Conservation (phyloP, 1,140 invertebrate genomes). For the Procambarus virginalis region DNA sequence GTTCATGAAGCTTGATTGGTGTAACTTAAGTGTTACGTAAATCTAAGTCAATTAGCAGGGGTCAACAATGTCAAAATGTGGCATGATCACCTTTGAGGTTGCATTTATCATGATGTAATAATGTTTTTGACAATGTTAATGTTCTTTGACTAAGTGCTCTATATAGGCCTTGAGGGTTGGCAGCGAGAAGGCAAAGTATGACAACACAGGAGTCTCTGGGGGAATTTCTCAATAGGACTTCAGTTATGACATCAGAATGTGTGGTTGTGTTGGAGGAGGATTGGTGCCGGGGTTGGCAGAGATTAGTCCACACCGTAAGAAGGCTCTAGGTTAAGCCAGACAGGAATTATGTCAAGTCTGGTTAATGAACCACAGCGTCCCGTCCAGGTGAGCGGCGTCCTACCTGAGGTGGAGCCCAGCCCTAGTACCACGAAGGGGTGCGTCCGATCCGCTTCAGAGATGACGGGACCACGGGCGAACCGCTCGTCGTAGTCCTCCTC, state of each 20-base stretch:
- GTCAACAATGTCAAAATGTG: neutral
- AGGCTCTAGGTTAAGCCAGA: neutral
- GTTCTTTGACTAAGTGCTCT: neutral
- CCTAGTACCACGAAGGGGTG: slow-evolving; percentile 58
- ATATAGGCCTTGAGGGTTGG: neutral
- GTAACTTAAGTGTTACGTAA: neutral
- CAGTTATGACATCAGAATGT: neutral
- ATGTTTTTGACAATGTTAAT: neutral
- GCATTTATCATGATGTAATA: neutral
- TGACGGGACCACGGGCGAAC: slow-evolving; percentile 40
- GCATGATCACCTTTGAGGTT: neutral
- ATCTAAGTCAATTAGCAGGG: neutral
- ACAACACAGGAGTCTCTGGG: neutral
- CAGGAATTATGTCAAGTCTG: neutral
- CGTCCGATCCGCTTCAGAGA: slow-evolving; percentile 52
- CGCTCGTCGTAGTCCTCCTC: slow-evolving; percentile 51
- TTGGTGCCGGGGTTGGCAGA: neutral
- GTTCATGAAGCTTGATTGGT: neutral
- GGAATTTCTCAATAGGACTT: neutral
- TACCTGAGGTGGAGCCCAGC: slow-evolving; percentile 62
- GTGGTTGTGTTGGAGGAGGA: neutral
- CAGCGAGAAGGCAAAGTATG: neutral
- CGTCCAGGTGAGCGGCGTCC: neutral
- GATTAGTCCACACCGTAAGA: slow-evolving; percentile 9
- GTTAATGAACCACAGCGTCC: neutral